Base-by-base conservation (phyloP, 1,140 invertebrate species). In the Calephelis nemesis region DNA sequence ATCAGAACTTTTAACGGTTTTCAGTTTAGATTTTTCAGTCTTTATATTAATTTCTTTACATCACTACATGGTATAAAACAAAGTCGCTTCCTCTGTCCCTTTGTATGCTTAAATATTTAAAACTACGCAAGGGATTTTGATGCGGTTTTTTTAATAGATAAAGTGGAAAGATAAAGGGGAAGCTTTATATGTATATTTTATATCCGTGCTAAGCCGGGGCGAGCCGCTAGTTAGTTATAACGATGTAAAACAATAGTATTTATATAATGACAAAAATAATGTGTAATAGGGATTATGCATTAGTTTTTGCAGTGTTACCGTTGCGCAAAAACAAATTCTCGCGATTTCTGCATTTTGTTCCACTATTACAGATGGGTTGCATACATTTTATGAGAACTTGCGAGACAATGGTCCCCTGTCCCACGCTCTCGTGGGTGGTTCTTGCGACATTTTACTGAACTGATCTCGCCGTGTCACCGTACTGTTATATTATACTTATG, bases 311-410 rank as follows among this genome's bases (percentile, higher is more conserved):
- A 60, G 54, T 60, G 39, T 60, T 60, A 19, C 54, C 54, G 39
- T 60, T 60, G 54, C 54, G 54, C 30, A 60, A 60, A 60, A 60
- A 60, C 54, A 40, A 60, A 60, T 60, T 60, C 54, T 60, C 54
- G 54, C 54, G 54, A 60, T 60, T 60, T 60, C 54, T 60, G 54
- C 54, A 60, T 30, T 60, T 60, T 60, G 54, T 60, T 60, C 54
- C 30, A 60, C 54, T 60, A 60, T 60, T 60, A 60, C 54, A 60
- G 54, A 60, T 60, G 54, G 54, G 54, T 60, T 60, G 54, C 54
- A 60, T 60, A 60, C 54, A 60, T 60, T 60, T 60, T 60, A 60
- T 60, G 54, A 60, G 54, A 60, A 60, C 54, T 8, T 1, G 10
- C 54, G 15, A 60, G 11, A 60, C 54, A 60, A 60, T 60, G 54